Conservation (phyloP, 2,113 vertebrate species). For the Telmatochromis brachygnathus region DNA sequence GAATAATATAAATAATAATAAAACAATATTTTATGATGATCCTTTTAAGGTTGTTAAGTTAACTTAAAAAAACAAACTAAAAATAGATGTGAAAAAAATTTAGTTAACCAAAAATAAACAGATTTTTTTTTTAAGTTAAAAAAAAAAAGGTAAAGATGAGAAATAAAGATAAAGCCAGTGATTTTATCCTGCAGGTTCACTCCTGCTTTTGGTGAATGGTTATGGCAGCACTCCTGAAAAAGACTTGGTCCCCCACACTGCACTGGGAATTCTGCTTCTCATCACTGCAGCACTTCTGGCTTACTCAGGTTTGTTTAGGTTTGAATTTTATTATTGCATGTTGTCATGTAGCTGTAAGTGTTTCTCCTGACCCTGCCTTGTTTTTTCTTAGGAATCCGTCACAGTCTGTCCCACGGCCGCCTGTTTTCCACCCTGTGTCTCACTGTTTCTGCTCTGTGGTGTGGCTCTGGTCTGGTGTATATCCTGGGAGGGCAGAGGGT, state of each 20-base stretch:
- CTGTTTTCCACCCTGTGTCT: slow-evolving; percentile 74
- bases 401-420: slow-evolving; percentile 47
- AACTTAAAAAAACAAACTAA: neutral
- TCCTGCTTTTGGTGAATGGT: slow-evolving; percentile 74
- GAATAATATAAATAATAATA: neutral
- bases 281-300: slow-evolving; percentile 67
- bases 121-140: neutral
- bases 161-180: neutral
- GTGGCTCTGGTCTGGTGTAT: slow-evolving; percentile 72
- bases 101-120: neutral
- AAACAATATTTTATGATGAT: neutral
- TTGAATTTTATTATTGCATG: neutral
- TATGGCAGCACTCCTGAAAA: slow-evolving; percentile 60
- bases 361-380: neutral
- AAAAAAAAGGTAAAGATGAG: neutral
- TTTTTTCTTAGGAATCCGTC: slow-evolving; percentile 66
- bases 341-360: fast-evolving
- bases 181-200: slow-evolving; percentile 61
- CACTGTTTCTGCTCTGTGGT: slow-evolving; percentile 78
- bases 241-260: slow-evolving; percentile 67
- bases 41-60: neutral
- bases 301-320: slow-evolving; percentile 71
- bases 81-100: neutral
- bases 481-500: slow-evolving; percentile 70
- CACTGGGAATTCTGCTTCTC: slow-evolving; percentile 79